Evolutionary conservation across 2,888 invertebrate genomes (phyloP).

Genomic region (Auanema sp.): DNA sequence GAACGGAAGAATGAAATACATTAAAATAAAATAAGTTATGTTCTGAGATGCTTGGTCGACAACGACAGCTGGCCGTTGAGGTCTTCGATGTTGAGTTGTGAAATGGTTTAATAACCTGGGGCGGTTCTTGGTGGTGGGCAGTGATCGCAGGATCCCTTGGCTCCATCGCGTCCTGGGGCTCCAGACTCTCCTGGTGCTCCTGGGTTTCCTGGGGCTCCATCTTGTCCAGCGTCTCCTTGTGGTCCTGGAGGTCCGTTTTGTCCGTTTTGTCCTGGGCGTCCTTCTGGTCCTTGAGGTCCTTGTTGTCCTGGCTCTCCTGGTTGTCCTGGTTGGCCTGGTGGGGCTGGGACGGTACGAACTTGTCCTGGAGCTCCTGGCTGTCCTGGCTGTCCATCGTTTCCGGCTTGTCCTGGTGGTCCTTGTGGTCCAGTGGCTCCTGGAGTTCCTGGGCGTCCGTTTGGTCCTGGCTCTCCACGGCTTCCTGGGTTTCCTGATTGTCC

Average conservation of each 20-base stretch:
- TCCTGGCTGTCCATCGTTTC: conserved; percentile 54
- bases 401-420: conserved; percentile 50
- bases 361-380: conserved; percentile 50
- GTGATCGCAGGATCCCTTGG: conserved; percentile 49
- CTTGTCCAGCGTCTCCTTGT: conserved; percentile 47
- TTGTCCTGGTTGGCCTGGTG: conserved; percentile 51
- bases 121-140: conserved; percentile 47
- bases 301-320: conserved; percentile 50
- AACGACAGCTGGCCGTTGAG: background rate
- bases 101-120: conserved; percentile 38
- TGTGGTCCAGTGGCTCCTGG: conserved; percentile 53
- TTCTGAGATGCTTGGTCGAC: conserved; percentile 21
- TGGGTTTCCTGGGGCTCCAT: conserved; percentile 46
- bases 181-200: conserved; percentile 47
- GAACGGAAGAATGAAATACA: too few species aligned
- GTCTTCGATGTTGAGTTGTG: conserved; percentile 1
- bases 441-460: conserved; percentile 49
- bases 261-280: conserved; percentile 44
- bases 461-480: conserved; percentile 47
- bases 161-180: conserved; percentile 41
- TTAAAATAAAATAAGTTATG: conserved; percentile 15
- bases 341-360: conserved; percentile 44
- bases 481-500: conserved; percentile 43
- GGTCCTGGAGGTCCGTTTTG: conserved; percentile 46
- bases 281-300: conserved; percentile 48